phyloP scores from a whole-genome alignment of 2,113 vertebrate genomes.

The Ictalurus punctatus region DNA sequence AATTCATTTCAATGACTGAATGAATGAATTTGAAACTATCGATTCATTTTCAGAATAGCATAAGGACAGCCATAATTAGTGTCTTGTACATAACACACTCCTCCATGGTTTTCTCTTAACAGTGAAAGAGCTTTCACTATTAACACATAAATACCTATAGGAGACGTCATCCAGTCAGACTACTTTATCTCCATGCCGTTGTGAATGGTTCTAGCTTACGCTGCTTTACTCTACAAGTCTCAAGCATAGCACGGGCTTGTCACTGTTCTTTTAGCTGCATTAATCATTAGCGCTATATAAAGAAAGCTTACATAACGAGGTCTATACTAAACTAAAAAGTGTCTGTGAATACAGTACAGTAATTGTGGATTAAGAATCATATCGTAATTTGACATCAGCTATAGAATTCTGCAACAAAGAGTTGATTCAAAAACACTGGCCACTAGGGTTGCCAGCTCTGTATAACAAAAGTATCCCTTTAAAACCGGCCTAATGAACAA shows the following conservation, averaged over 20 bases:
- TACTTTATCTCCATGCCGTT: conserved; percentile 1
- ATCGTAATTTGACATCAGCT: background rate
- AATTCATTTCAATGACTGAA: background rate
- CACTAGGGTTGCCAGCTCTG: background rate
- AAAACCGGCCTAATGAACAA: background rate
- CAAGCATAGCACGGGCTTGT: conserved; percentile 28
- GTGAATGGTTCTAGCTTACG: conserved; percentile 26
- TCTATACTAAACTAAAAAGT: background rate
- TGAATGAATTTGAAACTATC: background rate
- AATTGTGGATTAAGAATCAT: background rate
- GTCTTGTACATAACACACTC: too few relatives aligned
- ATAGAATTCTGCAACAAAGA: background rate
- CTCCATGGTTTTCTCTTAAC: background rate
- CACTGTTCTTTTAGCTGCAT: conserved; percentile 31
- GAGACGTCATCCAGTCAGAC: background rate
- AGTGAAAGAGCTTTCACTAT: conserved; percentile 1
- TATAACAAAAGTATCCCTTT: background rate
- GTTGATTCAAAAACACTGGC: background rate
- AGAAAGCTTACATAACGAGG: background rate
- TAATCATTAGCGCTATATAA: conserved; percentile 47
- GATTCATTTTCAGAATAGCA: background rate
- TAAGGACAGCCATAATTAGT: background rate
- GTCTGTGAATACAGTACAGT: background rate
- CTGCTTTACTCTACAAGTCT: conserved; percentile 32
- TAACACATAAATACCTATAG: background rate